Base-by-base conservation (phyloP, 2,888 invertebrate genomes). In the Apocheima hispidaria region DNA sequence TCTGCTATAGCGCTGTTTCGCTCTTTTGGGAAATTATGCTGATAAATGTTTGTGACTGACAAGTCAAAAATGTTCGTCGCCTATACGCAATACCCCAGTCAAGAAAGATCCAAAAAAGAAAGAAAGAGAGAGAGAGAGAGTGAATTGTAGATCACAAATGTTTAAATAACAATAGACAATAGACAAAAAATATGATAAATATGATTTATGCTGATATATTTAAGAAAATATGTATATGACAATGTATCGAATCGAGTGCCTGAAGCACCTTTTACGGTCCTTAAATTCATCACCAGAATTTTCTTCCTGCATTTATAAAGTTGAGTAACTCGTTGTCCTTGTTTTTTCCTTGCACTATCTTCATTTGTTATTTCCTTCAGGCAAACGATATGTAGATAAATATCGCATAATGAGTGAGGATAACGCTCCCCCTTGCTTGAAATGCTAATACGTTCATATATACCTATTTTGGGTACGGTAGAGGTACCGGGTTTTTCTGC, bases 1-100 rank as follows among this genome's bases (percentile, higher is more conserved):
- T 81, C 78, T 79, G 44, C 41, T n/a, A 21, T 41, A 50, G 26
- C 40, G 28, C 41, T 16, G 36, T 12, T 21, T 7, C n/a, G n/a
- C n/a, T n/a, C n/a, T n/a, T 33, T 18, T 48, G 33, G 26, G 43
- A 43, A 43, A 43, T 26, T 23, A 38, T 36, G 36, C 36, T 36
- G 16, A 33, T n/a, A n/a, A n/a, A n/a, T n/a, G n/a, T n/a, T n/a
- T n/a, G n/a, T n/a, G n/a, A n/a, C n/a, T n/a, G n/a, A n/a, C n/a
- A n/a, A n/a, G n/a, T n/a, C n/a, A n/a, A n/a, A n/a, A n/a, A n/a
- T n/a, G n/a, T n/a, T n/a, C n/a, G n/a, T n/a, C n/a, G n/a, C n/a
- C n/a, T n/a, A n/a, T n/a, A n/a, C n/a, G n/a, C n/a, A n/a, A n/a
- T n/a, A n/a, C n/a, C n/a, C n/a, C n/a, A n/a, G n/a, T n/a, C n/a